A percentile compares a stretch with the other conserved stretches of the same genome.
Evolutionary conservation across 2,888 invertebrate species (phyloP).

Genomic region (Diaphora mendica): DNA sequence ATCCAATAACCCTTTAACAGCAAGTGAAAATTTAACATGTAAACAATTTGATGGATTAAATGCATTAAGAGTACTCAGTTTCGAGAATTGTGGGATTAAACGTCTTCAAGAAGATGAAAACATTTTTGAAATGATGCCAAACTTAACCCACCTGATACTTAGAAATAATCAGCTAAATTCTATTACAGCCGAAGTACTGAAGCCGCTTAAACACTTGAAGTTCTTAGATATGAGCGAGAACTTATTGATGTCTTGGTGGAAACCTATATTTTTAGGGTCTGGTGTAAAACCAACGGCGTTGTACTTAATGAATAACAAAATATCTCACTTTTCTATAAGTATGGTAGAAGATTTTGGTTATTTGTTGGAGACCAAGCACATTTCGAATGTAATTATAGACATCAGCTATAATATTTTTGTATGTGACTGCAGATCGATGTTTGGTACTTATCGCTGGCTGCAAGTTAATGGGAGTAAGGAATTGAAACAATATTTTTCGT

Average conservation of each 20-base stretch:
- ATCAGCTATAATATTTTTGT: conserved; percentile 84
- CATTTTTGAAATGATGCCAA: conserved; percentile 82
- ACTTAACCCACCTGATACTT: conserved; percentile 81
- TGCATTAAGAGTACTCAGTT: conserved; percentile 77
- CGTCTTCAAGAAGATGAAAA: conserved; percentile 75
- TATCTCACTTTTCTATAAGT: conserved; percentile 83
- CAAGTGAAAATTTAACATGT: conserved; percentile 73
- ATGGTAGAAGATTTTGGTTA: conserved; percentile 86
- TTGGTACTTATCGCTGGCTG: conserved; percentile 75
- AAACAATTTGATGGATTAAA: conserved; percentile 80
- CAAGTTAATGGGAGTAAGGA: conserved; percentile 69
- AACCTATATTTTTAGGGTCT: conserved; percentile 77
- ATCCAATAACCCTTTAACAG: conserved; percentile 83
- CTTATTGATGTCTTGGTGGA: conserved; percentile 83
- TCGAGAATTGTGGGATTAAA: conserved; percentile 83
- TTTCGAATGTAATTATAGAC: conserved; percentile 69
- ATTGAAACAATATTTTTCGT: conserved; percentile 68
- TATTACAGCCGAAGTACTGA: conserved; percentile 75
- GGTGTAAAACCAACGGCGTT: conserved; percentile 75
- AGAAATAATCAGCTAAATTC: conserved; percentile 80
- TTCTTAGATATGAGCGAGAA: conserved; percentile 84
- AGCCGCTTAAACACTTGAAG: conserved; percentile 74
- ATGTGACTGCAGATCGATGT: conserved; percentile 84
- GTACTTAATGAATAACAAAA: conserved; percentile 83
- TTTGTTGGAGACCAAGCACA: conserved; percentile 69